These are phyloP conservation scores for Bradypodion ventrale DNA, from an alignment of 2,797 vertebrate species.

Conservation along the genomic window DNA sequence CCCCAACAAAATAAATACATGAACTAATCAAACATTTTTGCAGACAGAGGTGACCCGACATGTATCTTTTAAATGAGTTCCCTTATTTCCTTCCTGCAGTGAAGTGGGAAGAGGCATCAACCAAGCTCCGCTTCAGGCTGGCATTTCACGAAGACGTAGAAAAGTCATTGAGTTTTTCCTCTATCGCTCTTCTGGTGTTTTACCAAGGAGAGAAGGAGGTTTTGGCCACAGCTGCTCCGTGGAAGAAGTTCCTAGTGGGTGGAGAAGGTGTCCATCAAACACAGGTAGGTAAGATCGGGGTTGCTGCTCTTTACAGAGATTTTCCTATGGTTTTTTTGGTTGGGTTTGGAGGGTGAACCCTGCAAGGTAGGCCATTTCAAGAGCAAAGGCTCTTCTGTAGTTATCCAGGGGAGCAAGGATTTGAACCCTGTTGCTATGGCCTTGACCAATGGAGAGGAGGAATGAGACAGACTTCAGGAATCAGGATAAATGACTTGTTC, in stretches of 20 bases:
- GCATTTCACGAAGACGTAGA: constrained; percentile 63
- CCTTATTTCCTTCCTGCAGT: constrained; percentile 61
- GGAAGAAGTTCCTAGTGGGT: constrained; percentile 34
- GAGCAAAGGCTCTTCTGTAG: neutral
- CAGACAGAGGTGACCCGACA: too few relatives aligned
- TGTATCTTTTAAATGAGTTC: too few relatives aligned
- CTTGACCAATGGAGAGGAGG: too few relatives aligned
- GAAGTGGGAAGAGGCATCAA: constrained; percentile 64
- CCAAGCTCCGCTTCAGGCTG: constrained; percentile 65
- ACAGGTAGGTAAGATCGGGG: constrained; percentile 75
- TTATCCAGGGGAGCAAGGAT: neutral
- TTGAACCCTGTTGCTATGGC: too few relatives aligned
- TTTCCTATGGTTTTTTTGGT: too few relatives aligned
- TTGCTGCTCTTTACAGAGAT: too few relatives aligned
- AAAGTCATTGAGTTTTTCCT: constrained; percentile 38
- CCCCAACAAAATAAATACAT: too few relatives aligned
- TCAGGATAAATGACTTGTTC: too few relatives aligned
- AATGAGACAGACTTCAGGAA: too few relatives aligned
- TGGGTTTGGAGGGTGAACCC: neutral
- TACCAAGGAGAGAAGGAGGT: constrained; percentile 57
- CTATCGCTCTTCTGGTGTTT: constrained; percentile 70
- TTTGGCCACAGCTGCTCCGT: fast-evolving
- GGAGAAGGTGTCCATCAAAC: constrained; percentile 56
- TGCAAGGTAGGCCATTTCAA: neutral
- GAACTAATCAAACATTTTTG: neutral